phyloP scores from a whole-genome alignment of 2,888 invertebrate genomes.

The Drosophila tanythrix region DNA sequence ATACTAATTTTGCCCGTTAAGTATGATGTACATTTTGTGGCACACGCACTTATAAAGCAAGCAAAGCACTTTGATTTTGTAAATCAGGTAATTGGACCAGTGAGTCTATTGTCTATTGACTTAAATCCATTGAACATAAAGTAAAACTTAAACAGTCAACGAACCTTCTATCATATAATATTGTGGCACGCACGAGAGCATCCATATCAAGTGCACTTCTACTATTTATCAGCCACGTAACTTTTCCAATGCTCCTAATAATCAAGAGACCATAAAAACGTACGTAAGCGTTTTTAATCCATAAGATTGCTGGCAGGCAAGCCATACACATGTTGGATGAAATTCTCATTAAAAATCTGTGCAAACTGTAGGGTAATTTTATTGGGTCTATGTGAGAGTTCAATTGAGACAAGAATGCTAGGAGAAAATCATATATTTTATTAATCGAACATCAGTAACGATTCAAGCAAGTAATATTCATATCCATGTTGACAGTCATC shows the following conservation, averaged over 20 bases:
- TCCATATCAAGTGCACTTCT: constrained; percentile 41
- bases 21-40: not conserved
- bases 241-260: constrained; percentile 60
- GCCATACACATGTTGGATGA: too few relatives aligned
- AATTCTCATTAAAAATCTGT: not conserved
- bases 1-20: constrained; percentile 10
- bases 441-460: not conserved
- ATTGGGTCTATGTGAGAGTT: too few relatives aligned
- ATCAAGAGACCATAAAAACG: constrained; percentile 71
- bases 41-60: constrained; percentile 11
- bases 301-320: not conserved
- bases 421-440: not conserved
- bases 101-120: constrained; percentile 8
- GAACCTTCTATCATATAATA: constrained; percentile 53
- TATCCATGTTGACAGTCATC: not conserved
- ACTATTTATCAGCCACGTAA: constrained; percentile 6
- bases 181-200: constrained; percentile 59
- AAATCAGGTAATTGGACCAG: constrained; percentile 33
- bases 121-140: constrained; percentile 24
- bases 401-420: not conserved
- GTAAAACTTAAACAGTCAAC: constrained; percentile 32
- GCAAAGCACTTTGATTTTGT: constrained; percentile 17
- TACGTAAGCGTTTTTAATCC: constrained; percentile 5
- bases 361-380: too few relatives aligned
- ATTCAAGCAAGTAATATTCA: not conserved